Evolutionary conservation across 2,888 invertebrate genomes (phyloP).

Genomic region (Pyrochroa serraticornis): DNA sequence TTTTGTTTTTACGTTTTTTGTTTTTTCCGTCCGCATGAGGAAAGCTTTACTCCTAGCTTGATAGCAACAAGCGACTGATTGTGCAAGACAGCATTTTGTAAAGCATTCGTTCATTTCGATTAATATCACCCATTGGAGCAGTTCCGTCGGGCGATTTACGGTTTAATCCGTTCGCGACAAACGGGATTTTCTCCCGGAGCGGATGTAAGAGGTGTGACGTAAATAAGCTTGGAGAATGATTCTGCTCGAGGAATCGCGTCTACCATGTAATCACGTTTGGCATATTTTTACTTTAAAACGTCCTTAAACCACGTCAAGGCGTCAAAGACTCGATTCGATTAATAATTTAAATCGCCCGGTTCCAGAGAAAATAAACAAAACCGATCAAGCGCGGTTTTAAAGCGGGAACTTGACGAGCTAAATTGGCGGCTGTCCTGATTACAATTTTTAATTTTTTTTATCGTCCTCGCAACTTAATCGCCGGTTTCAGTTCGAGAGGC

Average conservation of each 20-base stretch:
- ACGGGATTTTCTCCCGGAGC: constrained; percentile 27
- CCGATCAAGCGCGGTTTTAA: constrained; percentile 1
- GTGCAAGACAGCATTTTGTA: too few relatives aligned
- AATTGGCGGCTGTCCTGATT: constrained; percentile 14
- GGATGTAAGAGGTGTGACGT: constrained; percentile 31
- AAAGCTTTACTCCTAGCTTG: too few relatives aligned
- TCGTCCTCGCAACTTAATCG: neutral
- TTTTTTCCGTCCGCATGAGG: too few relatives aligned
- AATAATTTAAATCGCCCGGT: too few relatives aligned
- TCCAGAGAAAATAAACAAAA: too few relatives aligned
- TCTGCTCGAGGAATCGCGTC: constrained; percentile 18
- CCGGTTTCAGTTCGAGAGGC: constrained; percentile 8
- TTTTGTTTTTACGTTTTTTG: too few relatives aligned
- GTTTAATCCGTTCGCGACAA: constrained; percentile 31
- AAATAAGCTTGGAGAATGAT: constrained; percentile 29
- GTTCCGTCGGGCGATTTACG: constrained; percentile 21
- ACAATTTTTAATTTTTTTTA: constrained; percentile 2
- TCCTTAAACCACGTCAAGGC: too few relatives aligned
- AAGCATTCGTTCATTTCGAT: too few relatives aligned
- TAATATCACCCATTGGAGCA: neutral
- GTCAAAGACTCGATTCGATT: too few relatives aligned
- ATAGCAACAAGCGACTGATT: too few relatives aligned
- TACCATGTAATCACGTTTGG: constrained; percentile 4
- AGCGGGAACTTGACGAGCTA: constrained; percentile 12
- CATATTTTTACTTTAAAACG: too few relatives aligned